A percentile compares a stretch with the other conserved stretches of the same genome.
Conservation (phyloP, 2,797 vertebrate species). For the Clarias platycephalus region DNA sequence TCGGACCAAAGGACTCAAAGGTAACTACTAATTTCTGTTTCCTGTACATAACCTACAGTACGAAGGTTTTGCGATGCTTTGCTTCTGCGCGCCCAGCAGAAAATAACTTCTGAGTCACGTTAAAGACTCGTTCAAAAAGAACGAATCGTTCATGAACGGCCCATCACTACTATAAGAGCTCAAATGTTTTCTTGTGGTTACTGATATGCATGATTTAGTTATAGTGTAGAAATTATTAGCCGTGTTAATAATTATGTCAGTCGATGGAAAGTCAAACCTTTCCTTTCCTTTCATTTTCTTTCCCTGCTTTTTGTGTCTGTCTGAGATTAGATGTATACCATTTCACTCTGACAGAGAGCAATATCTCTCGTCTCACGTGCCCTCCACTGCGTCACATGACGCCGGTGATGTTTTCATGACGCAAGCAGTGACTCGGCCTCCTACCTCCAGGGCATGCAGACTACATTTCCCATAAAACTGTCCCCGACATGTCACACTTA, state of each 20-base stretch:
- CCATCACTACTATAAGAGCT: not conserved
- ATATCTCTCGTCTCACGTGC: slow-evolving; percentile 13
- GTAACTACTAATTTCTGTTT: too few relatives aligned
- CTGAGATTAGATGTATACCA: slow-evolving; percentile 17
- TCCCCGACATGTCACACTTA: slow-evolving; percentile 2
- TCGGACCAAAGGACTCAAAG: too few relatives aligned
- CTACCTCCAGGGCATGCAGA: slow-evolving; percentile 11
- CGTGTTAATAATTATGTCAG: not conserved
- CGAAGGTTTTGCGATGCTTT: too few relatives aligned
- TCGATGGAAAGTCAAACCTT: not conserved
- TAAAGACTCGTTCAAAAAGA: too few relatives aligned
- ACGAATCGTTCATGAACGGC: too few relatives aligned
- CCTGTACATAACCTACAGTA: too few relatives aligned
- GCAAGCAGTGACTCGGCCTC: slow-evolving; percentile 46
- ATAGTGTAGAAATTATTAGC: not conserved
- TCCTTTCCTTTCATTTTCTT: not conserved
- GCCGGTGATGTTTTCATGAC: slow-evolving; percentile 41
- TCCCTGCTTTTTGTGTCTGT: slow-evolving; percentile 21
- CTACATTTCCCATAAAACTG: slow-evolving; percentile 39
- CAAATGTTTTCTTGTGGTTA: not conserved
- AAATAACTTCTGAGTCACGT: too few relatives aligned
- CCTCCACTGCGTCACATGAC: slow-evolving; percentile 11
- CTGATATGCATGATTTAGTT: not conserved
- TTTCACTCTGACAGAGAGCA: slow-evolving; percentile 8
- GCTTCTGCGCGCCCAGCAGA: too few relatives aligned